Evolutionary conservation across 1,140 invertebrate species (phyloP).

Genomic region (Sinonovacula constricta): DNA sequence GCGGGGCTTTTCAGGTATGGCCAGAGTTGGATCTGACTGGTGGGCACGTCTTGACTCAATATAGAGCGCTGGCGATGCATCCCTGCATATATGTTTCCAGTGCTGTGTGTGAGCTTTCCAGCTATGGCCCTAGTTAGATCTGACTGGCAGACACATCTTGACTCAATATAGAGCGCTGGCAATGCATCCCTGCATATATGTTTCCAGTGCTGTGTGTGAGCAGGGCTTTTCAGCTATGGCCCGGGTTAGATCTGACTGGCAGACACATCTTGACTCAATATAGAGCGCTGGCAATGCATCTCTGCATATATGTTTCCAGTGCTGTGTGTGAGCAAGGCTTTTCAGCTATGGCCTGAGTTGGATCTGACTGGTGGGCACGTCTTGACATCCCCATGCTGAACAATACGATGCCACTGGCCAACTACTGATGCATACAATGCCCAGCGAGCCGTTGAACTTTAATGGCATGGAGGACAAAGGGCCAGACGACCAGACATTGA

Average conservation of each 20-base stretch:
- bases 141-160: too few species aligned
- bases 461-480: slow-evolving; percentile 40
- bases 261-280: neutral
- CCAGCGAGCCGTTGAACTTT: slow-evolving; percentile 14
- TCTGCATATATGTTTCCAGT: too few species aligned
- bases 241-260: slow-evolving; percentile 33
- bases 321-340: too few species aligned
- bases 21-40: slow-evolving; percentile 34
- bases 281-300: too few species aligned
- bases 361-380: too few species aligned
- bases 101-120: too few species aligned
- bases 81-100: too few species aligned
- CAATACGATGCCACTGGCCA: slow-evolving; percentile 13
- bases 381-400: too few species aligned
- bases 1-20: slow-evolving; percentile 31
- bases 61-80: too few species aligned
- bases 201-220: slow-evolving; percentile 34
- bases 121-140: slow-evolving; percentile 15
- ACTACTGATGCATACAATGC: slow-evolving; percentile 18
- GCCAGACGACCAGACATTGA: slow-evolving; percentile 13
- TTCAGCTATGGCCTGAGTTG: slow-evolving; percentile 15
- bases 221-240: slow-evolving; percentile 31
- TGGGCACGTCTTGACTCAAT: neutral
- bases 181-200: too few species aligned
- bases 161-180: too few species aligned